Conservation (phyloP, 2,113 vertebrate genomes). For the Pachypanchax playfairii region DNA sequence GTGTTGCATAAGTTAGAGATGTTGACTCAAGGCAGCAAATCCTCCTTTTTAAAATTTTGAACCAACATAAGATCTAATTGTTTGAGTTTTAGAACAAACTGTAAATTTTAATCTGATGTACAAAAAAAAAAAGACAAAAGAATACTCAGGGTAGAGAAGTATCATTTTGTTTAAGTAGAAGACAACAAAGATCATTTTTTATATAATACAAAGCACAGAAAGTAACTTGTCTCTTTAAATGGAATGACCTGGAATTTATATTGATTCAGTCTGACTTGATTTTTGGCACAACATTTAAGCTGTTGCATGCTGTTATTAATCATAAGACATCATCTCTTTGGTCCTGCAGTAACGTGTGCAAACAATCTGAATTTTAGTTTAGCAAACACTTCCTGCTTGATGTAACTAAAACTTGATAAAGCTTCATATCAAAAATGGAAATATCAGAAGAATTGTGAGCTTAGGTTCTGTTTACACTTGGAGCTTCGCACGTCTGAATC, state of each 20-base stretch:
- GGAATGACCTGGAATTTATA: background rate
- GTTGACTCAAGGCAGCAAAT: too few relatives aligned
- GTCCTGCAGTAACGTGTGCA: background rate
- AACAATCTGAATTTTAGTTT: background rate
- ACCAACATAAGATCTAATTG: too few relatives aligned
- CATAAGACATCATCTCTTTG: background rate
- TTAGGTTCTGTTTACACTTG: background rate
- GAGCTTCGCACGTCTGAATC: background rate
- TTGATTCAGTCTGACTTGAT: background rate
- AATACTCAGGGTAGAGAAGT: too few relatives aligned
- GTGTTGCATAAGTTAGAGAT: too few relatives aligned
- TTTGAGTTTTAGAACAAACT: too few relatives aligned
- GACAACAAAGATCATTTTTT: too few relatives aligned
- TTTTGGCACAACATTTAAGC: background rate
- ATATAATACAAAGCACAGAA: background rate
- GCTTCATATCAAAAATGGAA: background rate
- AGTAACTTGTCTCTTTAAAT: background rate
- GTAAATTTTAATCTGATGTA: too few relatives aligned
- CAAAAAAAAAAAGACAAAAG: too few relatives aligned
- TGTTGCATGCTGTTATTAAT: background rate
- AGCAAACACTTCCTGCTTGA: background rate
- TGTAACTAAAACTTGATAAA: background rate
- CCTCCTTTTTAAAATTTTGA: too few relatives aligned
- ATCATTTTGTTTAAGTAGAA: too few relatives aligned
- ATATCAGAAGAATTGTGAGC: too few relatives aligned